These are phyloP conservation scores for Helicoverpa armigera DNA, from an alignment of 1,140 invertebrate species.

Conservation along the genomic window DNA sequence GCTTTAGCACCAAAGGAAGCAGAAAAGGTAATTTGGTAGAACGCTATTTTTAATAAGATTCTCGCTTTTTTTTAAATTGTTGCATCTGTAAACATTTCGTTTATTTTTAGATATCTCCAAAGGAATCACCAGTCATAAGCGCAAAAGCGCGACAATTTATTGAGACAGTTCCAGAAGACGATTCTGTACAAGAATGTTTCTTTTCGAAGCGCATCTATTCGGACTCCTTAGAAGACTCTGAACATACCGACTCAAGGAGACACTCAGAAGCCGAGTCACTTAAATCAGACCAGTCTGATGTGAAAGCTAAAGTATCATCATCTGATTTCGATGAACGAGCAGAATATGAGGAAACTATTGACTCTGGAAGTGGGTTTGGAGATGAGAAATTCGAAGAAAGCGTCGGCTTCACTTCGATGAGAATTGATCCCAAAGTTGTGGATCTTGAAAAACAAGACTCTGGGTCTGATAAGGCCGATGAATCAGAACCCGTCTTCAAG, in stretches of 20 bases:
- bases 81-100: conserved; percentile 9
- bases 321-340: conserved; percentile 84
- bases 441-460: conserved; percentile 76
- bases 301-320: conserved; percentile 82
- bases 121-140: conserved; percentile 84
- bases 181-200: conserved; percentile 86
- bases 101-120: conserved; percentile 68
- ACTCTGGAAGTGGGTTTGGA: conserved; percentile 82
- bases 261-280: conserved; percentile 85
- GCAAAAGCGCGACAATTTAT: conserved; percentile 86
- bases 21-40: conserved; percentile 67
- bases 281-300: conserved; percentile 85
- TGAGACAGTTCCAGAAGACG: conserved; percentile 86
- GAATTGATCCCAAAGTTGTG: conserved; percentile 69
- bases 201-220: conserved; percentile 86
- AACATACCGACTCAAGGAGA: conserved; percentile 84
- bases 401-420: conserved; percentile 78
- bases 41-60: not conserved
- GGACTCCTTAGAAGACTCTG: conserved; percentile 85
- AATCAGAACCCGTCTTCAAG: conserved; percentile 79
- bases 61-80: not conserved
- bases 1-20: conserved; percentile 51
- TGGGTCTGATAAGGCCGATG: conserved; percentile 75
- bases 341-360: conserved; percentile 81
- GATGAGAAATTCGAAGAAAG: conserved; percentile 85